phyloP scores from a whole-genome alignment of 1,140 invertebrate species.

The Pachyrhynchus sulphureomaculatus region DNA sequence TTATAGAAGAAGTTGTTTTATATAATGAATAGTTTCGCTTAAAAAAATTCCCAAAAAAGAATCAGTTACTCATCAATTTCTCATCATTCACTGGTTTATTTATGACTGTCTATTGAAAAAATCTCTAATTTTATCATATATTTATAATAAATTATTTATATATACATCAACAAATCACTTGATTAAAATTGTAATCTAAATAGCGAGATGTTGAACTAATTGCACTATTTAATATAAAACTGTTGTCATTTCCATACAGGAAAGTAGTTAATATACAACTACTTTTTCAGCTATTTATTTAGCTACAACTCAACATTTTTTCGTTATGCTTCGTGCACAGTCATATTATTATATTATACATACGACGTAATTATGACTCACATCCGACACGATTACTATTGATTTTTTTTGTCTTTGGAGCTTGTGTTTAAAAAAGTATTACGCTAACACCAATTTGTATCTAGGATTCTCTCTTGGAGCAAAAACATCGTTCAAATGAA shows the following conservation, averaged over 20 bases:
- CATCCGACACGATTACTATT: conserved; percentile 8
- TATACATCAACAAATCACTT: conserved; percentile 5
- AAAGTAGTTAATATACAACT: conserved; percentile 10
- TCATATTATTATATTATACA: conserved; percentile 8
- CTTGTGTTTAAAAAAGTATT: too few relatives aligned
- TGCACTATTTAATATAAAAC: conserved; percentile 10
- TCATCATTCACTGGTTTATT: too few relatives aligned
- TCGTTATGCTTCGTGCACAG: background rate
- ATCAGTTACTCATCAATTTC: too few relatives aligned
- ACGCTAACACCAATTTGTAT: too few relatives aligned
- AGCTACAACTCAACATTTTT: background rate
- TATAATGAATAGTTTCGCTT: too few relatives aligned
- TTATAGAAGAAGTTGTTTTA: too few relatives aligned
- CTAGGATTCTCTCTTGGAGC: too few relatives aligned
- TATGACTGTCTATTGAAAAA: too few relatives aligned
- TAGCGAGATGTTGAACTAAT: conserved; percentile 15
- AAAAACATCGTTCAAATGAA: too few relatives aligned
- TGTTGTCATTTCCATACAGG: background rate
- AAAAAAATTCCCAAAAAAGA: too few relatives aligned
- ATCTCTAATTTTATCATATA: too few relatives aligned
- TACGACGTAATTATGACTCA: background rate
- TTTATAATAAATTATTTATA: background rate
- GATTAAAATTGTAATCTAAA: conserved; percentile 14
- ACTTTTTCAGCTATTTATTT: conserved; percentile 10
- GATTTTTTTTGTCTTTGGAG: background rate